Percentiles rank a stretch among this genome's conserved stretches.
phyloP scores from a whole-genome alignment of 1,140 invertebrate genomes.

The Coenobita brevimanus region DNA sequence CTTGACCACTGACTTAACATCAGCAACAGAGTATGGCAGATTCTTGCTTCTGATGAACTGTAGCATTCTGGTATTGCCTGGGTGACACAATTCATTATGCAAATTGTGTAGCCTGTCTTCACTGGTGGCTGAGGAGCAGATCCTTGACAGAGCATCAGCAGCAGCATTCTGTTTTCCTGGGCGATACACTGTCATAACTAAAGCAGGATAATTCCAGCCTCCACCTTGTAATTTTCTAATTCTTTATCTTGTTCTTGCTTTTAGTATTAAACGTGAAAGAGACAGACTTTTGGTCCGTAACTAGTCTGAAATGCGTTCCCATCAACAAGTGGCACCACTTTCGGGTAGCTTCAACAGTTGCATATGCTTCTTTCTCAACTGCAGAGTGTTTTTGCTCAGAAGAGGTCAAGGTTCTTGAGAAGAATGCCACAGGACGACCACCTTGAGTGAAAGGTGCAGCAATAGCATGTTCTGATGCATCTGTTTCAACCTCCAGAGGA shows the following conservation, averaged over 20 bases:
- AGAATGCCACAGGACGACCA: slow-evolving; percentile 63
- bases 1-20: too few relatives aligned
- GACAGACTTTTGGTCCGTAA: slow-evolving; percentile 68
- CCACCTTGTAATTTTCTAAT: background rate
- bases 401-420: slow-evolving; percentile 47
- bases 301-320: slow-evolving; percentile 63
- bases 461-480: slow-evolving; percentile 64
- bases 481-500: slow-evolving; percentile 36
- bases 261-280: slow-evolving; percentile 59
- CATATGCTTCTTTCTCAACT: slow-evolving; percentile 69
- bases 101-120: too few relatives aligned
- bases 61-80: too few relatives aligned
- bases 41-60: too few relatives aligned
- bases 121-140: background rate
- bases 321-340: slow-evolving; percentile 61
- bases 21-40: too few relatives aligned
- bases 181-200: slow-evolving; percentile 11
- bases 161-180: background rate
- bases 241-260: background rate
- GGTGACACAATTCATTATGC: too few relatives aligned
- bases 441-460: slow-evolving; percentile 65
- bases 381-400: background rate
- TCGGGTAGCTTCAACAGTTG: slow-evolving; percentile 49
- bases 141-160: background rate
- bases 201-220: background rate